phyloP scores from a whole-genome alignment of 2,888 invertebrate species.

The Epistrophe eligans region DNA sequence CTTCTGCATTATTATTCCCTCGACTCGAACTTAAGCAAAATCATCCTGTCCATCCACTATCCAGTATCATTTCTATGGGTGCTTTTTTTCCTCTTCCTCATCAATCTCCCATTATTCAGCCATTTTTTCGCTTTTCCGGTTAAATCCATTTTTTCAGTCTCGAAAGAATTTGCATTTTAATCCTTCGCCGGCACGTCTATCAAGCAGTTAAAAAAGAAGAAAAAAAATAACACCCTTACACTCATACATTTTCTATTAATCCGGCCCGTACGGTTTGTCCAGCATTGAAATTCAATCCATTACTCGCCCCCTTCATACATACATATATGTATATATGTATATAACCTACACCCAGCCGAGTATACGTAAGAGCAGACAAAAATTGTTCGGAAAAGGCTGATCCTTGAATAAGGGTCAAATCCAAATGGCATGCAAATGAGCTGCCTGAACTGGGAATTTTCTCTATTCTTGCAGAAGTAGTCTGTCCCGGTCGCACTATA shows the following conservation, averaged over 20 bases:
- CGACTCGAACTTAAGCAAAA: conserved; percentile 29
- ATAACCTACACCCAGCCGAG: too few species aligned
- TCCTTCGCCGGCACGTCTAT: conserved; percentile 56
- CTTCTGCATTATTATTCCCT: conserved; percentile 7
- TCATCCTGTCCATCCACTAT: neutral
- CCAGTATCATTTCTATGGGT: conserved; percentile 30
- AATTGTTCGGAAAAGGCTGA: conserved; percentile 23
- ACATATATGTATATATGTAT: too few species aligned
- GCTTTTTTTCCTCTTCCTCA: conserved; percentile 47
- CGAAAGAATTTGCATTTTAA: conserved; percentile 71
- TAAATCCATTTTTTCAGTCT: conserved; percentile 37
- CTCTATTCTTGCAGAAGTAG: conserved; percentile 38
- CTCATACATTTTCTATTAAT: conserved; percentile 46
- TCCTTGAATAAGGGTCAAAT: conserved; percentile 71
- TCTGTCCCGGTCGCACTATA: conserved; percentile 42
- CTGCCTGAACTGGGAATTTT: conserved; percentile 50
- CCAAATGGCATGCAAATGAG: conserved; percentile 75
- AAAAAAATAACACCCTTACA: conserved; percentile 19
- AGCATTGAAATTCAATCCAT: conserved; percentile 72
- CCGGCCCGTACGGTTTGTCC: conserved; percentile 55
- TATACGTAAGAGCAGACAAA: conserved; percentile 18
- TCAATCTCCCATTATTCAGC: conserved; percentile 62
- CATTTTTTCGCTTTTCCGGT: conserved; percentile 45
- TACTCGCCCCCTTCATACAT: conserved; percentile 41
- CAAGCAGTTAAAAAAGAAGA: neutral